These are phyloP conservation scores for Poeciliopsis prolifica DNA, from an alignment of 2,113 vertebrate species.

Conservation along the genomic window DNA sequence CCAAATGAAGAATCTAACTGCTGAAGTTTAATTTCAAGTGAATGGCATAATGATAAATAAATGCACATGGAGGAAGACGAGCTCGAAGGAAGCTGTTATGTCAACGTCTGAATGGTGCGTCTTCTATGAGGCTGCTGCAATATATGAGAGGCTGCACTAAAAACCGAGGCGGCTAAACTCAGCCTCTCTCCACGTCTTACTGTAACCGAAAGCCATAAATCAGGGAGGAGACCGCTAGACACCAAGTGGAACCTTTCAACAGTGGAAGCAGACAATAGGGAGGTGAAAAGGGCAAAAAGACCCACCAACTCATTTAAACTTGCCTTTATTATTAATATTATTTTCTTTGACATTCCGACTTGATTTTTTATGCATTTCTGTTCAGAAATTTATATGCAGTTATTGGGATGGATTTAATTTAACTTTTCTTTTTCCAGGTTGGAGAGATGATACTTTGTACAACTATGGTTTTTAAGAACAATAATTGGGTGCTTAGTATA, in stretches of 20 bases:
- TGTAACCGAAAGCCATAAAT: slow-evolving; percentile 64
- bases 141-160: slow-evolving; percentile 21
- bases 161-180: slow-evolving; percentile 24
- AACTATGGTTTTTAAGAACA: no score
- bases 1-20: slow-evolving; percentile 45
- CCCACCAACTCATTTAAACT: slow-evolving; percentile 27
- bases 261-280: slow-evolving; percentile 14
- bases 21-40: slow-evolving; percentile 15
- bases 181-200: slow-evolving; percentile 40
- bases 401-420: background rate
- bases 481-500: background rate
- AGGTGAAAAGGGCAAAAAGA: slow-evolving; percentile 20
- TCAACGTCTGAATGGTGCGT: slow-evolving; percentile 51
- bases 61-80: slow-evolving; percentile 8
- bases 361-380: slow-evolving; percentile 43
- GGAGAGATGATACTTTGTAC: background rate
- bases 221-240: slow-evolving; percentile 31
- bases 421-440: background rate
- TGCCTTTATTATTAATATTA: slow-evolving; percentile 16
- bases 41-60: slow-evolving; percentile 18
- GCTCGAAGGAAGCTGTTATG: slow-evolving; percentile 28
- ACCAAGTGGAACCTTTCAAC: slow-evolving; percentile 42
- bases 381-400: background rate
- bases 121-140: slow-evolving; percentile 42
- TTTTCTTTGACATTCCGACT: slow-evolving; percentile 63